Conservation (phyloP, 2,888 invertebrate genomes). For the Prosopocoilus inquinatus region DNA sequence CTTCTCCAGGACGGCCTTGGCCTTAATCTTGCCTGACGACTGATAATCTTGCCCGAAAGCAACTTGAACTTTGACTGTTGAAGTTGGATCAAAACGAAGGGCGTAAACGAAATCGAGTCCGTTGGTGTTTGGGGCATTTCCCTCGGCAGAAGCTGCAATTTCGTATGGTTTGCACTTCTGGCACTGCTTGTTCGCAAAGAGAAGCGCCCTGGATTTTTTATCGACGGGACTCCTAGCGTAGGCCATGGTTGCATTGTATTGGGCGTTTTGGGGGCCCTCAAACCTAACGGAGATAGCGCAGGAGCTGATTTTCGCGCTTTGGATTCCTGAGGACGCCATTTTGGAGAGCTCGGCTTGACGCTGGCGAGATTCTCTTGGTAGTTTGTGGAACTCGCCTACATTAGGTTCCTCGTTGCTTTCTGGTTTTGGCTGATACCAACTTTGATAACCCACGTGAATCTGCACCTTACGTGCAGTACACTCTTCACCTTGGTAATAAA, state of each 20-base stretch:
- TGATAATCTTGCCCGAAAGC: conserved; percentile 53
- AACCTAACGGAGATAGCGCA: conserved; percentile 57
- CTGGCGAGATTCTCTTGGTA: conserved; percentile 45
- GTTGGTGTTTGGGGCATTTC: conserved; percentile 54
- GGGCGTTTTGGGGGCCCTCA: conserved; percentile 53
- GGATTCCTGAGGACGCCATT: conserved; percentile 57
- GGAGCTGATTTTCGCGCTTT: conserved; percentile 51
- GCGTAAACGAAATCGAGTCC: conserved; percentile 57
- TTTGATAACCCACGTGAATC: conserved; percentile 45
- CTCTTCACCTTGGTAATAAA: conserved; percentile 53
- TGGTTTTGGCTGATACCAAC: conserved; percentile 14
- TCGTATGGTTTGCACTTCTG: conserved; percentile 46
- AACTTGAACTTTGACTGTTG: conserved; percentile 53
- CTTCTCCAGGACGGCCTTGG: conserved; percentile 44
- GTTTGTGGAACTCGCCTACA: conserved; percentile 34
- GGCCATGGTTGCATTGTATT: conserved; percentile 57
- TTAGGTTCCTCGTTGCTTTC: conserved; percentile 19
- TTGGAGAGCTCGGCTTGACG: conserved; percentile 56
- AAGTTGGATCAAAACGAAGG: conserved; percentile 54
- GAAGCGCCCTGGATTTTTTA: conserved; percentile 52
- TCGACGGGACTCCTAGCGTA: conserved; percentile 57
- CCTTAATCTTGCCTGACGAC: conserved; percentile 33
- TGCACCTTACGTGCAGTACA: conserved; percentile 51
- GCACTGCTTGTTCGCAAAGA: conserved; percentile 34
- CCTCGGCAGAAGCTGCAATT: conserved; percentile 52